These are phyloP conservation scores for Cheiracanthium punctorium DNA, from an alignment of 2,888 invertebrate species.

Conservation along the genomic window DNA sequence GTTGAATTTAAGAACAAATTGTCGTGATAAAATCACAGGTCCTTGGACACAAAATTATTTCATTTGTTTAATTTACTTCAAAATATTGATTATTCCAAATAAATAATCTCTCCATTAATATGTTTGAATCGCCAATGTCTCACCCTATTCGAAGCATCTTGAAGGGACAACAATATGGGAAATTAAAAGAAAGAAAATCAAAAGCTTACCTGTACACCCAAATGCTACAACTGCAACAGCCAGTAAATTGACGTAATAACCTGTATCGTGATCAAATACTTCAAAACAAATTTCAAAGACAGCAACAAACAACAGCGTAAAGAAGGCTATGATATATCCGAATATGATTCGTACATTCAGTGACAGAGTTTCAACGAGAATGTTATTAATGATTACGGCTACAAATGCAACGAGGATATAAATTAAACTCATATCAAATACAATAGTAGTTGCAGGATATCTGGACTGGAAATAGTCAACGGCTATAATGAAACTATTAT, in stretches of 20 bases:
- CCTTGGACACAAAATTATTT: too few relatives aligned
- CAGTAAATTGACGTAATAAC: constrained; percentile 88
- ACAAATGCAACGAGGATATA: constrained; percentile 93
- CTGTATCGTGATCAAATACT: constrained; percentile 85
- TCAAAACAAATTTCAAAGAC: constrained; percentile 92
- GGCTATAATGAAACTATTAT: constrained; percentile 95
- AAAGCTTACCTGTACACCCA: constrained; percentile 84
- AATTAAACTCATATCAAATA: constrained; percentile 93
- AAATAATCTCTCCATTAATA: too few relatives aligned
- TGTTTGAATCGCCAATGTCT: too few relatives aligned
- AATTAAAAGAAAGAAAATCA: constrained; percentile 60
- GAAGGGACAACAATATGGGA: too few relatives aligned
- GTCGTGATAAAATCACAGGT: too few relatives aligned
- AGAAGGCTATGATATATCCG: constrained; percentile 89
- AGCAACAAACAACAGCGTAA: constrained; percentile 88
- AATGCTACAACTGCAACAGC: constrained; percentile 90
- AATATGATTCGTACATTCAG: constrained; percentile 90
- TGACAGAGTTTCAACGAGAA: constrained; percentile 87
- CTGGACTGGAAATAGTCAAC: constrained; percentile 92
- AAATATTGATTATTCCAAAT: too few relatives aligned
- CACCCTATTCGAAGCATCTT: too few relatives aligned
- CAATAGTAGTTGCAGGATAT: constrained; percentile 89
- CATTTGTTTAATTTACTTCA: too few relatives aligned
- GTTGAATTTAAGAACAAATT: too few relatives aligned
- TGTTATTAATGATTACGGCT: constrained; percentile 89